Base-by-base conservation (phyloP, 2,888 invertebrate genomes). In the Leucoma salicis region DNA sequence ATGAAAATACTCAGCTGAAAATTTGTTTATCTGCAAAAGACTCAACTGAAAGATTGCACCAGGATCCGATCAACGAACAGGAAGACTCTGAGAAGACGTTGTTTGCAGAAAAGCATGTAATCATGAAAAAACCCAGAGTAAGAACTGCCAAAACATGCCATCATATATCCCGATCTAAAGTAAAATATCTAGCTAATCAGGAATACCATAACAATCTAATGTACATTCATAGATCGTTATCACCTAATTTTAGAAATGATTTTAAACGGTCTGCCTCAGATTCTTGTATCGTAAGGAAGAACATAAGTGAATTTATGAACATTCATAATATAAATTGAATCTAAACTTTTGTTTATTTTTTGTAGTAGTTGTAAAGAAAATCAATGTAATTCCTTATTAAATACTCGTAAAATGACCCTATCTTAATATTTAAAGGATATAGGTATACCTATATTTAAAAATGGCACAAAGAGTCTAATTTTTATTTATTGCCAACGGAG, bases 1-100 rank as follows among this genome's bases (percentile, higher is more conserved):
- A 64, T 25, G 73, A 74, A 59, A 74, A 74, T 39, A 66, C 65
- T 11, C 70, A 70, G 54, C 46, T 73, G 25, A 74, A 74, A 55
- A 56, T 74, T 38, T 42, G 45, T 37, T 21, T 53, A 38, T 58
- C 55, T 36, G 41, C 46, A 16, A 52, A 51, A 43, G 43, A 49
- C n/a, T 31, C 32, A 2, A 13, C 14, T 21, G 21, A 39, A 11
- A 14, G 33, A 14, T 2, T 16, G 15, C 14, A 31, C 1, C 24
- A 25, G 13, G 43, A 21, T 3, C 31, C 38, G 7, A 40, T 31
- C n/a, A 32, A 29, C 15, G 27, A 10, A 10, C 33, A 40, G 16
- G 39, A 46, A 3, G 18, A 37, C 12, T 37, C 29, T 8, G 34
- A 53, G 5, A 43, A 33, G 13, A 32, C 33, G 28, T 28, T 13